phyloP scores from a whole-genome alignment of 2,888 invertebrate species.

The Corbicula japonica region DNA sequence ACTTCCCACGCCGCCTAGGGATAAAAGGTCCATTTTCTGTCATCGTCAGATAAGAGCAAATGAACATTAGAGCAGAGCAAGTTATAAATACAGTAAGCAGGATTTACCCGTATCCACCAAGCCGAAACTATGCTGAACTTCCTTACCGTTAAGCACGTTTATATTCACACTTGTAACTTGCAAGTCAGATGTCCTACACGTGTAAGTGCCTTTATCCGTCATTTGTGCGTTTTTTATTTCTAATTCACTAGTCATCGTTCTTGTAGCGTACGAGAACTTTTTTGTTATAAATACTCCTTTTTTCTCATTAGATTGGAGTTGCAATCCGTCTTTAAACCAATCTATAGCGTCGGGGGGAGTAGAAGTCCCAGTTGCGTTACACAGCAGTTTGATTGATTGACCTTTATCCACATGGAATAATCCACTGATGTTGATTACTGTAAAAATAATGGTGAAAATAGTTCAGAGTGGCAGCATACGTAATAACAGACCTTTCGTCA shows the following conservation, averaged over 20 bases:
- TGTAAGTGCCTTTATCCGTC: constrained; percentile 74
- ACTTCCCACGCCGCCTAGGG: background rate
- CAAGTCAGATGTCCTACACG: constrained; percentile 70
- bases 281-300: constrained; percentile 63
- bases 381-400: constrained; percentile 65
- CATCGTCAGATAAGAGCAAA: background rate
- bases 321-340: constrained; percentile 76
- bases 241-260: constrained; percentile 71
- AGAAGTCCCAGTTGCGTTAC: constrained; percentile 72
- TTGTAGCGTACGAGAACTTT: constrained; percentile 61
- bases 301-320: constrained; percentile 61
- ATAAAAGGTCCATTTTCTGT: background rate
- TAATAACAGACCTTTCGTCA: too few relatives aligned
- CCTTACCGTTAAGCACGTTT: constrained; percentile 75
- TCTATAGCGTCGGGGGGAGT: constrained; percentile 72
- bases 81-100: background rate
- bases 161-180: constrained; percentile 73
- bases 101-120: too few relatives aligned
- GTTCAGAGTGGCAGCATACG: too few relatives aligned
- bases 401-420: constrained; percentile 72
- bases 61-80: background rate
- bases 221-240: constrained; percentile 66
- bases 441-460: too few relatives aligned
- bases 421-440: constrained; percentile 73
- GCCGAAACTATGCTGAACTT: background rate